Base-by-base conservation (phyloP, 2,113 vertebrate genomes). In the Actenoides hombroni region DNA sequence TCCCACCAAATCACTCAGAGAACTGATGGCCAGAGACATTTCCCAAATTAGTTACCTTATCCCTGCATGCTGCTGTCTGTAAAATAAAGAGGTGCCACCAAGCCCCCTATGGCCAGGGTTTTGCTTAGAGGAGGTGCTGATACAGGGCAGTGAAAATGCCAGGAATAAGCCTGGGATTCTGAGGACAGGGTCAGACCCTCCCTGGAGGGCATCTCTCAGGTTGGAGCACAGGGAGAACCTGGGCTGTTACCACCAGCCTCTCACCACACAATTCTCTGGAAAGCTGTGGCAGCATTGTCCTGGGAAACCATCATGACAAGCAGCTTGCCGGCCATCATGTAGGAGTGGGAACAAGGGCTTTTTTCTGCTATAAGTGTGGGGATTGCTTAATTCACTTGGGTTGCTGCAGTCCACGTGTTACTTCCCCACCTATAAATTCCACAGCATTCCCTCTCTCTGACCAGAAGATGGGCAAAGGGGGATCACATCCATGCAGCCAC, bases 41-140 rank as follows among this genome's bases (percentile, higher is more conserved):
- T 87, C 74, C 67, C 25, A 49, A 92, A 91, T 92, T 79, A 69
- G 86, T 89, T 85, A 82, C 81, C 49, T 89, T 70, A 65, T 46
- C 40, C 70, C 40, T 64, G 26, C 15, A 25, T 63, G 29, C 69
- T 61, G 83, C 77, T 89, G 53, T 39, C 83, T 69, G 51, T 44
- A 82, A 81, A 81, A 92, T 63, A 56, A 71, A 84, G 39, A 57
- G 35, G 48, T 48, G 77, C 40, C 53, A 44, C 29, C 9, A 2
- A 68, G 17, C 3, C 11, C 2, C 6, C 23, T 33, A 51, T 5
- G 17, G 17, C 24, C 2, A 0, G 11, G 7, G 3, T 59, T 93
- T 78, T 84, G 24, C 20, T 24, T 61, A 57, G 69, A 67, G 29
- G 8, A 68, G 28, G 13, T 53, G 26, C 61, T 70, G n/a, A 5